These are phyloP conservation scores for Synchiropus splendidus DNA, from an alignment of 2,113 vertebrate genomes.

Conservation along the genomic window DNA sequence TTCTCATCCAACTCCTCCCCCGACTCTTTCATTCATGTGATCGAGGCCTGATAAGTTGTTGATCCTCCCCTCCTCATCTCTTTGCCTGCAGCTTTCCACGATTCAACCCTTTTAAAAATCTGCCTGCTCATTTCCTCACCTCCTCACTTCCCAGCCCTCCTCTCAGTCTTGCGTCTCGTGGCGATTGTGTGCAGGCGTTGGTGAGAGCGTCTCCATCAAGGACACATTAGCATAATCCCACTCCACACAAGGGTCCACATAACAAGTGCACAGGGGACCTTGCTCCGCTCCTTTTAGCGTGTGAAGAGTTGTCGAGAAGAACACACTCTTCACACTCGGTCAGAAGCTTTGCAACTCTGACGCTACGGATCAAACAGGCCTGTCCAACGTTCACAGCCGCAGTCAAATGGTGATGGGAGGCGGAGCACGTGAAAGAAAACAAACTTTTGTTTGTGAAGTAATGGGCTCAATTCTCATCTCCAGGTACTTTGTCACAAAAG, in stretches of 20 bases:
- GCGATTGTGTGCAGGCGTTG: conserved; percentile 19
- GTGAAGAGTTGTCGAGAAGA: background rate
- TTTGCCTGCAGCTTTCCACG: conserved; percentile 4
- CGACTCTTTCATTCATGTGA: conserved; percentile 5
- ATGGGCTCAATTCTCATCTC: no score
- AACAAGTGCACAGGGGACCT: conserved; percentile 7
- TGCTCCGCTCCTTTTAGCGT: conserved; percentile 13
- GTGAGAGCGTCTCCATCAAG: conserved; percentile 29
- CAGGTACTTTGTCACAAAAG: no score
- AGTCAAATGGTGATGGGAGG: no score
- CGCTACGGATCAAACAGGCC: no score
- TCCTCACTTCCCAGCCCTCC: conserved; percentile 20
- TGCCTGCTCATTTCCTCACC: conserved; percentile 1
- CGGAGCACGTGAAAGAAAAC: no score
- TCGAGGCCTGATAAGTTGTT: conserved; percentile 5
- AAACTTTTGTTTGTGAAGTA: no score
- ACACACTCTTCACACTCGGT: no score
- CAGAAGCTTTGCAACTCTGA: no score
- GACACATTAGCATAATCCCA: conserved; percentile 52
- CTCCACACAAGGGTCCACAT: conserved; percentile 39
- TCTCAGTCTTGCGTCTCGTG: conserved; percentile 26
- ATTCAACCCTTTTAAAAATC: conserved; percentile 1
- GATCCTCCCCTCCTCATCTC: conserved; percentile 2
- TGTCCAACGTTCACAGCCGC: no score
- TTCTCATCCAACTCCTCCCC: background rate